These are phyloP conservation scores for Lepidocyrtoides sp. DNA, from an alignment of 2,888 invertebrate genomes.

Conservation along the genomic window DNA sequence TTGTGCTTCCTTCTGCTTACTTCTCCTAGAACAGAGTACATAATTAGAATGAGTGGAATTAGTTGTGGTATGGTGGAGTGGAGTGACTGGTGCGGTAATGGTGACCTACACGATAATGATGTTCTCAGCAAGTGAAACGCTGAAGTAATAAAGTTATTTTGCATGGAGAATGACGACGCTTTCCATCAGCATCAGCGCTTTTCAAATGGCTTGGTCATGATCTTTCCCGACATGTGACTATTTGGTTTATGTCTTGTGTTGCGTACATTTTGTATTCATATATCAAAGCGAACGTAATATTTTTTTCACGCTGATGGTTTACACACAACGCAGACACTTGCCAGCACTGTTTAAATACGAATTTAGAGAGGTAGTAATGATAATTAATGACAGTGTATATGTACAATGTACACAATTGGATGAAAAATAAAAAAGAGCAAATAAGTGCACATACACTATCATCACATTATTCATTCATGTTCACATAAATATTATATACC, in stretches of 20 bases:
- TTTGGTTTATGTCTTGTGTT: not conserved
- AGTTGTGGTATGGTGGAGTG: not conserved
- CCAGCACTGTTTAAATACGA: too few relatives aligned
- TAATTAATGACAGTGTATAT: too few relatives aligned
- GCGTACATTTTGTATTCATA: not conserved
- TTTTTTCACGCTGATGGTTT: not conserved
- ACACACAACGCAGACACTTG: too few relatives aligned
- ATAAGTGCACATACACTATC: too few relatives aligned
- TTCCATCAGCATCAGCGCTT: not conserved
- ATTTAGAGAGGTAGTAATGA: too few relatives aligned
- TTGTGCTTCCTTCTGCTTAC: not conserved
- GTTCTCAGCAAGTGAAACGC: not conserved
- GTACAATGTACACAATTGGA: too few relatives aligned
- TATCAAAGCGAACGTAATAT: not conserved
- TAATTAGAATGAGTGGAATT: not conserved
- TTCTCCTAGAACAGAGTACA: not conserved
- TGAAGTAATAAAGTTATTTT: constrained; percentile 3
- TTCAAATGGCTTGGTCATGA: constrained; percentile 18
- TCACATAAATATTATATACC: too few relatives aligned
- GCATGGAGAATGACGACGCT: not conserved
- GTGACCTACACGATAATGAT: not conserved
- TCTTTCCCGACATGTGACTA: constrained; percentile 22
- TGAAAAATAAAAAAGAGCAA: too few relatives aligned
- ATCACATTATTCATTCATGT: too few relatives aligned
- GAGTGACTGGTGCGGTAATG: too few relatives aligned